These are phyloP conservation scores for Microctonus hyperodae DNA, from an alignment of 2,888 invertebrate genomes.

Conservation along the genomic window DNA sequence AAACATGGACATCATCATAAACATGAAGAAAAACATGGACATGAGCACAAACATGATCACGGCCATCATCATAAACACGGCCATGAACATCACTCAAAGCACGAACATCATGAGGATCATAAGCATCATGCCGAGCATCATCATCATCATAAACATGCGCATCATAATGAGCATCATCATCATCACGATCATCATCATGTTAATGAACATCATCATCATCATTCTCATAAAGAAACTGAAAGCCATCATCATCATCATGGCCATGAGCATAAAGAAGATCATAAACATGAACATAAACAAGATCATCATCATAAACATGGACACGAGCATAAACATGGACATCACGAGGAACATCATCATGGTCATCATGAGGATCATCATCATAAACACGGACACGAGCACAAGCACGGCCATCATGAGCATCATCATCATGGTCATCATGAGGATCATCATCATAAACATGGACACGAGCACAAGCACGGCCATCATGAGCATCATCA, in stretches of 20 bases:
- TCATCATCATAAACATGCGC: slow-evolving; percentile 53
- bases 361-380: slow-evolving; percentile 47
- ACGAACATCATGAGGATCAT: slow-evolving; percentile 40
- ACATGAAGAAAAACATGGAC: slow-evolving; percentile 40
- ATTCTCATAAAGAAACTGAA: slow-evolving; percentile 53
- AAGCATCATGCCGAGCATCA: slow-evolving; percentile 53
- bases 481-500: slow-evolving; percentile 38
- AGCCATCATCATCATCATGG: slow-evolving; percentile 54
- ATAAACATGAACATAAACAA: slow-evolving; percentile 52
- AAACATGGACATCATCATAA: slow-evolving; percentile 48
- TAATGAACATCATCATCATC: slow-evolving; percentile 56
- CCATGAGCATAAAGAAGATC: slow-evolving; percentile 53
- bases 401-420: slow-evolving; percentile 50
- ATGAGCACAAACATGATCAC: slow-evolving; percentile 46
- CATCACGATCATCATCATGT: slow-evolving; percentile 55
- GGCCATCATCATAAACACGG: slow-evolving; percentile 43
- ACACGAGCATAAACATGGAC: slow-evolving; percentile 50
- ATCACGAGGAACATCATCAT: slow-evolving; percentile 49
- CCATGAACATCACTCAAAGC: slow-evolving; percentile 37
- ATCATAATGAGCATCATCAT: slow-evolving; percentile 55
- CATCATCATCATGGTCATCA: slow-evolving; percentile 49
- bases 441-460: slow-evolving; percentile 49
- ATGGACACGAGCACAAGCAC: slow-evolving; percentile 35
- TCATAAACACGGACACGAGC: slow-evolving; percentile 46
- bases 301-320: slow-evolving; percentile 53